Conservation (phyloP, 1,140 invertebrate species). For the Megalopta genalis region DNA sequence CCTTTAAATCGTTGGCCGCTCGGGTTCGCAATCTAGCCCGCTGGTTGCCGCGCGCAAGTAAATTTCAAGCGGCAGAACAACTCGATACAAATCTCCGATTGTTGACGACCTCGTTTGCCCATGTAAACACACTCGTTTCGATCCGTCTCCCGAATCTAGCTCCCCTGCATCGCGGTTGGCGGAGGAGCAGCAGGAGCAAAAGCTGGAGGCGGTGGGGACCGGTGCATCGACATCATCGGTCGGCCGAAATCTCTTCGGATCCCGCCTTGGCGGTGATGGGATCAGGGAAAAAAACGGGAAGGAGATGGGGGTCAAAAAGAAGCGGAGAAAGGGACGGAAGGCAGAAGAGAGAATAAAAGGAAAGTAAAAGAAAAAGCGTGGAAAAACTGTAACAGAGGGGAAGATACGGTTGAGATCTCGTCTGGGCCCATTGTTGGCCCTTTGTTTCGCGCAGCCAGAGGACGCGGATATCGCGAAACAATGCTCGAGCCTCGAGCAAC, state of each 20-base stretch:
- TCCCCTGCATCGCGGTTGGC: neutral
- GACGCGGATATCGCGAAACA: slow-evolving; percentile 71
- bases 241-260: neutral
- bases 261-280: neutral
- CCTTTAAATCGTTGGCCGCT: neutral
- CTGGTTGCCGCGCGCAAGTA: neutral
- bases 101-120: slow-evolving; percentile 27
- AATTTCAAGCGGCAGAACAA: slow-evolving; percentile 3
- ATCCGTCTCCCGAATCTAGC: neutral
- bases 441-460: slow-evolving; percentile 67
- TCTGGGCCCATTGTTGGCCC: slow-evolving; percentile 57
- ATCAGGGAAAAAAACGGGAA: neutral
- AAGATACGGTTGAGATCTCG: slow-evolving; percentile 49
- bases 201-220: too few relatives aligned
- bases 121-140: slow-evolving; percentile 44
- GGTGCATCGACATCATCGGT: slow-evolving; percentile 27
- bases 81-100: slow-evolving; percentile 40
- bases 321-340: too few relatives aligned
- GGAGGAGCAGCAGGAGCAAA: too few relatives aligned
- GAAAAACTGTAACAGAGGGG: slow-evolving; percentile 34
- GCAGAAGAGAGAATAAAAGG: neutral
- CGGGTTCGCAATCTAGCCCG: neutral
- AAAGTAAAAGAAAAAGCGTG: slow-evolving; percentile 5
- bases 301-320: too few relatives aligned
- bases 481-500: slow-evolving; percentile 71